phyloP scores from a whole-genome alignment of 2,888 invertebrate species.

The Artemia sinica region DNA sequence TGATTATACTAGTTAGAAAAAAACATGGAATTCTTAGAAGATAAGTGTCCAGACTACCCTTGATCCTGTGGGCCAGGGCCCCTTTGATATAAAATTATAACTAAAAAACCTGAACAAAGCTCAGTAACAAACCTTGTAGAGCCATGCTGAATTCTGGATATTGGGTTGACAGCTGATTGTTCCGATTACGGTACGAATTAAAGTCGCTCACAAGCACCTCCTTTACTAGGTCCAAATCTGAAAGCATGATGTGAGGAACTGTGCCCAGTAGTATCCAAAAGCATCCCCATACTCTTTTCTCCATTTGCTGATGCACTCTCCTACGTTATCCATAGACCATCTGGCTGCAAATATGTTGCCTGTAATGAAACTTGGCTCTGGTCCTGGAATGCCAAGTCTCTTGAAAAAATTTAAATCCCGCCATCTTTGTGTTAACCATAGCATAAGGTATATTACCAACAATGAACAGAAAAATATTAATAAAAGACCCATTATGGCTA shows the following conservation, averaged over 20 bases:
- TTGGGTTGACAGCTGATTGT: background rate
- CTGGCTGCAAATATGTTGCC: constrained; percentile 25
- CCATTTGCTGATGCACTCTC: constrained; percentile 26
- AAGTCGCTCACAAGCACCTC: constrained; percentile 29
- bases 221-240: constrained; percentile 27
- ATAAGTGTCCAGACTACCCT: too few relatives aligned
- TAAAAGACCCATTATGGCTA: background rate
- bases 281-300: constrained; percentile 25
- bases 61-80: too few relatives aligned
- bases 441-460: background rate
- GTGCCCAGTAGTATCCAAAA: constrained; percentile 27
- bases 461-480: background rate
- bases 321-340: constrained; percentile 26
- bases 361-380: constrained; percentile 20
- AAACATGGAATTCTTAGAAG: too few relatives aligned
- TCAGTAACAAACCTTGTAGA: background rate
- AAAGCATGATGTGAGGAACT: constrained; percentile 26
- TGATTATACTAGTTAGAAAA: too few relatives aligned
- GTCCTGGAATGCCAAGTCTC: constrained; percentile 22
- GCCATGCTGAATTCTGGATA: background rate
- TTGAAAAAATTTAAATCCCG: constrained; percentile 18
- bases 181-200: constrained; percentile 27
- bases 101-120: too few relatives aligned
- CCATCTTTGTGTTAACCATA: constrained; percentile 7
- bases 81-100: too few relatives aligned